phyloP scores from a whole-genome alignment of 2,797 vertebrate genomes.

The Lacerta agilis region DNA sequence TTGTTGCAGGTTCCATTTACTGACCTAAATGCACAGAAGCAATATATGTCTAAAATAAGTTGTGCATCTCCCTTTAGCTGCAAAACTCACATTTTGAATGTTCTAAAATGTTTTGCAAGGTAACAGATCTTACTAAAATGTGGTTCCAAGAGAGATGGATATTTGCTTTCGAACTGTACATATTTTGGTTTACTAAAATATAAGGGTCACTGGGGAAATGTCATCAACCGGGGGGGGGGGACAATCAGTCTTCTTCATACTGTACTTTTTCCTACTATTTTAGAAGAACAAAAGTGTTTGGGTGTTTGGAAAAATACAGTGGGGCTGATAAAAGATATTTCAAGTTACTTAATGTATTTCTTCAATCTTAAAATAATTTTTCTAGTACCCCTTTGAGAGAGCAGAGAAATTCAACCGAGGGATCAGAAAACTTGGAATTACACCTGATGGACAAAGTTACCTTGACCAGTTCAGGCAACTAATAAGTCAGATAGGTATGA shows the following conservation, averaged over 20 bases:
- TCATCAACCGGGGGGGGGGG: no score
- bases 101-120: background rate
- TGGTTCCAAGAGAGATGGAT: background rate
- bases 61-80: background rate
- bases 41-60: background rate
- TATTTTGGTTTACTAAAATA: background rate
- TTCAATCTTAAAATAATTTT: slow-evolving; percentile 46
- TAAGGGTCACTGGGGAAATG: background rate
- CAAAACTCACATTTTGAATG: background rate
- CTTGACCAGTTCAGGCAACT: slow-evolving; percentile 98
- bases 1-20: background rate
- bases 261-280: background rate
- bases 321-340: background rate
- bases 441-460: slow-evolving; percentile 97
- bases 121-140: background rate
- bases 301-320: background rate
- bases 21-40: background rate
- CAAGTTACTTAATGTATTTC: background rate
- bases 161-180: background rate
- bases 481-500: slow-evolving; percentile 97
- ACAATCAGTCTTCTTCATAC: no score
- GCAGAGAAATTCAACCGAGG: slow-evolving; percentile 99
- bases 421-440: slow-evolving; percentile 96
- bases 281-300: background rate
- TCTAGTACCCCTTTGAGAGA: slow-evolving; percentile 96